These are phyloP conservation scores for Cygnus atratus DNA, from an alignment of 2,113 vertebrate genomes.

Conservation along the genomic window DNA sequence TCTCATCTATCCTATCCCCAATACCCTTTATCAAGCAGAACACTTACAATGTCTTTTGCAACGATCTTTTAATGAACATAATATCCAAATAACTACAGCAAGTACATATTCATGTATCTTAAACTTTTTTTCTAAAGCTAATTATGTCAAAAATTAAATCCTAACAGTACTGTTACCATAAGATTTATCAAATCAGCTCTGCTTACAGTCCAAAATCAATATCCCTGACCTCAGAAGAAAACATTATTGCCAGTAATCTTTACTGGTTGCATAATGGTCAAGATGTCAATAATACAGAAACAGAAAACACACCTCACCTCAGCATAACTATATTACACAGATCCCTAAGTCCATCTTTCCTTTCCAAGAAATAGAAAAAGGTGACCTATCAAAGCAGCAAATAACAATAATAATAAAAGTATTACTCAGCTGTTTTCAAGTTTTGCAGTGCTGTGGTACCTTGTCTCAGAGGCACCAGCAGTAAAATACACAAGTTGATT, in stretches of 20 bases:
- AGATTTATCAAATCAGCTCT: not conserved
- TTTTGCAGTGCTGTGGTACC: not conserved
- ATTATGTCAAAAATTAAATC: not conserved
- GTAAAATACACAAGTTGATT: not conserved
- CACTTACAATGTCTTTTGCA: not conserved
- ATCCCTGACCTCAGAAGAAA: not conserved
- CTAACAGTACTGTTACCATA: not conserved
- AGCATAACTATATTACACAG: not conserved
- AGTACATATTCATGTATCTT: not conserved
- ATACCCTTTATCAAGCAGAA: not conserved
- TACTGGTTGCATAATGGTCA: slow-evolving; percentile 16
- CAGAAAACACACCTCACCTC: slow-evolving; percentile 19
- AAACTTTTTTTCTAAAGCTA: not conserved
- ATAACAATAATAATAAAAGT: not conserved
- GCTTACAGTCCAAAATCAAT: slow-evolving; percentile 39
- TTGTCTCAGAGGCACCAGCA: not conserved
- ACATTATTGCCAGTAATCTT: slow-evolving; percentile 36
- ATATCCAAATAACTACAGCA: not conserved
- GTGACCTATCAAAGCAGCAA: not conserved
- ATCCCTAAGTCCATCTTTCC: not conserved
- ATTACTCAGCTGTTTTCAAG: not conserved
- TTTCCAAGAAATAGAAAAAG: slow-evolving; percentile 23
- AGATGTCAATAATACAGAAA: slow-evolving; percentile 1
- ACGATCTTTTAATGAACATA: not conserved
- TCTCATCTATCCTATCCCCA: not conserved